Base-by-base conservation (phyloP, 2,797 vertebrate species). In the Margarornis squamiger region DNA sequence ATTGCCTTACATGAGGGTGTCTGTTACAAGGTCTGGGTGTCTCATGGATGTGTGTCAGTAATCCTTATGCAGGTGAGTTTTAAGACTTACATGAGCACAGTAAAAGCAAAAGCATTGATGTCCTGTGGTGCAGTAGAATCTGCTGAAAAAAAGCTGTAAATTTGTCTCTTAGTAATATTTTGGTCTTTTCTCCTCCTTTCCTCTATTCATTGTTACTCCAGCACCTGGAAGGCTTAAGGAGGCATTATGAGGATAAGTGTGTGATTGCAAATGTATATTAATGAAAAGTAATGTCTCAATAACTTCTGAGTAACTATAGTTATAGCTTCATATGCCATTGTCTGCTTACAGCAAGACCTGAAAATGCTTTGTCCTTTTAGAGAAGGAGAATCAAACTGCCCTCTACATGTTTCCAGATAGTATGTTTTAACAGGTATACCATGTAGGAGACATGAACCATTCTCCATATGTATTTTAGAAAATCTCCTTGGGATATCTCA, bases 401-500 rank as follows among this genome's bases (percentile, higher is more conserved):
- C 12, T 8, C 8, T 49, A 11, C 12, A 2, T 49, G 17, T 59
- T 91, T 38, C 9, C 26, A 72, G 48, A 18, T 57, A 32, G 0
- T 34, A 0, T 41, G 6, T 36, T 79, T 45, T 32, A 52, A n/a
- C 32, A 75, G 34, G 8, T 30, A 32, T 34, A 11, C 4, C 1
- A 3, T 2, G 2, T 51, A 10, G 58, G 32, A 57, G 38, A 15
- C 8, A 24, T 46, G 76, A 61, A 27, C 55, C 10, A 6, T 77
- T 75, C 30, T 89, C 34, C 12, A 2, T 51, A 3, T 58, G 3
- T 76, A 2, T 95, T 77, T 45, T 81, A 98, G 98, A 95, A 94
- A 92, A 81, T 49, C 68, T 82, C 54, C 26, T 61, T 73, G 95
- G 81, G 87, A 75, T 73, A 80, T 80, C 93, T 96, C 97, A 97